Conservation (phyloP, 2,797 vertebrate genomes). For the Gadopsis marmoratus region DNA sequence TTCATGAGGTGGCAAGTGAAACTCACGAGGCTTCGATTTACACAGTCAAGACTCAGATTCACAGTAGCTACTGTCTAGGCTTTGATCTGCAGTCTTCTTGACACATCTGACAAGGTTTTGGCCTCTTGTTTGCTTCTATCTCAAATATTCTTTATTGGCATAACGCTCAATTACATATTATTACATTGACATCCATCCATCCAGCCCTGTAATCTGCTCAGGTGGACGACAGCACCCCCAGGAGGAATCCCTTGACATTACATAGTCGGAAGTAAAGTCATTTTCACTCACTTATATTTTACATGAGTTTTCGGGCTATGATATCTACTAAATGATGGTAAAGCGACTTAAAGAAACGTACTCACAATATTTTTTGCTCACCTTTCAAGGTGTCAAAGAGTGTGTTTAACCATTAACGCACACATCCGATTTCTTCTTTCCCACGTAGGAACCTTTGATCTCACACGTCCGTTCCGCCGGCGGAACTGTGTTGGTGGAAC, state of each 20-base stretch:
- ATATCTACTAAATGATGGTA: fast-evolving
- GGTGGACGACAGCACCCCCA: slow-evolving; percentile 22
- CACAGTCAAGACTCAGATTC: slow-evolving; percentile 20
- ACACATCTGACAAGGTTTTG: neutral
- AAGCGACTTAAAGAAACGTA: neutral
- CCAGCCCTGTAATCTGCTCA: neutral
- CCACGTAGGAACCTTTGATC: slow-evolving; percentile 42
- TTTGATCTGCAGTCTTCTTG: slow-evolving; percentile 1
- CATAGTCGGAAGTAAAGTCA: neutral
- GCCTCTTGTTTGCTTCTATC: neutral
- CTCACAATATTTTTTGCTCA: fast-evolving
- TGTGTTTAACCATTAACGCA: no score
- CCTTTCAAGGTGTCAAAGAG: neutral
- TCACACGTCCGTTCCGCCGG: slow-evolving; percentile 1
- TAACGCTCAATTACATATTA: no score
- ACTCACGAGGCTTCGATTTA: slow-evolving; percentile 19
- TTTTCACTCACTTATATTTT: neutral
- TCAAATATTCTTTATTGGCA: neutral
- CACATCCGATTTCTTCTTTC: neutral
- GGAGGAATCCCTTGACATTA: slow-evolving; percentile 19
- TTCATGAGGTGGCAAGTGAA: slow-evolving; percentile 50
- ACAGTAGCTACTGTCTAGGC: neutral
- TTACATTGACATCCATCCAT: neutral
- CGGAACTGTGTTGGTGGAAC: slow-evolving; percentile 5
- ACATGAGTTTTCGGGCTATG: neutral